A percentile compares a stretch with the other conserved stretches of the same genome.
Evolutionary conservation across 2,113 vertebrate genomes (phyloP).

Genomic region (Danio rerio): DNA sequence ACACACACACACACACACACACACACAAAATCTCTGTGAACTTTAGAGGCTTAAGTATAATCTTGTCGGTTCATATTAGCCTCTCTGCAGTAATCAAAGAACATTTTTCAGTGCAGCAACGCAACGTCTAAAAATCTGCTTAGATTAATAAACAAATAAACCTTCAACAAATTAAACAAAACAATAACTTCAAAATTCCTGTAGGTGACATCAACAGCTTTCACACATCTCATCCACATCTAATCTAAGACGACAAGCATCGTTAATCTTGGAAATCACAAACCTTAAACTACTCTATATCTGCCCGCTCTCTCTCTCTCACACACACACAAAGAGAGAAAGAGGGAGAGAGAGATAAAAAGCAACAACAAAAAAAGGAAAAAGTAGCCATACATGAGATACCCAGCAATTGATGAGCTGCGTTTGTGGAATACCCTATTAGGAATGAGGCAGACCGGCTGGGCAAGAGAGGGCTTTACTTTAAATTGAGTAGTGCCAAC

Average conservation of each 20-base stretch:
- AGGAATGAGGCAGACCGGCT: constrained; percentile 75
- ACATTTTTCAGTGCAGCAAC: neutral
- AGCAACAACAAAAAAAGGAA: constrained; percentile 41
- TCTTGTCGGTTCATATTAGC: constrained; percentile 73
- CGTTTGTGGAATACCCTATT: constrained; percentile 81
- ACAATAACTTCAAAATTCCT: neutral
- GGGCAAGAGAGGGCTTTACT: constrained; percentile 80
- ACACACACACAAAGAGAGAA: constrained; percentile 6
- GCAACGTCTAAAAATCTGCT: neutral
- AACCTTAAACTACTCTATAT: constrained; percentile 23
- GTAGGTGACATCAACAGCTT: constrained; percentile 3
- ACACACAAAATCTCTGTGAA: constrained; percentile 35
- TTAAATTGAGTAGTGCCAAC: constrained; percentile 86
- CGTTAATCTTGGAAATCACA: neutral
- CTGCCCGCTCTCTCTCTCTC: neutral
- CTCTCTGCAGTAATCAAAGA: constrained; percentile 68
- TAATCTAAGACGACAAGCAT: neutral
- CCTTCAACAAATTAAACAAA: neutral
- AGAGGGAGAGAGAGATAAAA: neutral
- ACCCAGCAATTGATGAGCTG: constrained; percentile 76
- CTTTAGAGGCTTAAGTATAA: constrained; percentile 67
- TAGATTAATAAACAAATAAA: neutral
- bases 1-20: too few relatives aligned
- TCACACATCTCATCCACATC: neutral
- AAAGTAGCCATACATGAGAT: constrained; percentile 68